Base-by-base conservation (phyloP, 2,113 vertebrate species). In the Pelobates fuscus region DNA sequence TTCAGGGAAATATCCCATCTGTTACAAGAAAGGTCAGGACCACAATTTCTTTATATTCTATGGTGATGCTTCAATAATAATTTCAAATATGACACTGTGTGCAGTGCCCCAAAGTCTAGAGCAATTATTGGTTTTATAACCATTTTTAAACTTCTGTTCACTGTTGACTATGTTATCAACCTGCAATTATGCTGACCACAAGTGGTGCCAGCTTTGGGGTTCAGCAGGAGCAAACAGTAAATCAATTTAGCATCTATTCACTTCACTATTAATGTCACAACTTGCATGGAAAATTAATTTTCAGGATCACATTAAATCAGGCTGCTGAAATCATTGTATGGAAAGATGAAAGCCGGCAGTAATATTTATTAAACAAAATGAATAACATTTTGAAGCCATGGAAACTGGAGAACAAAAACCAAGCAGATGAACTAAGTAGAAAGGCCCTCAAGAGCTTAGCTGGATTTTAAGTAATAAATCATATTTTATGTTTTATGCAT, bases 311-410 rank as follows among this genome's bases (percentile, higher is more conserved):
- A 87, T 87, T 87, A 86, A 86, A 77, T 86, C 70, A 84, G 78
- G 62, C 81, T 85, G 74, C 78, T 84, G 67, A 83, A 85, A 87
- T 80, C 83, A 83, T 86, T 83, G 80, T 80, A 81, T 72, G 80
- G 77, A 84, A 84, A 85, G 82, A 83, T 79, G 82, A 89, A 70
- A 81, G 82, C 79, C 82, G 82, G 83, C 83, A 82, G 85, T 84
- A 80, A 84, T 86, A 88, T 90, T 88, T 89, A 85, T 86, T 87
- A 88, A 88, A 83, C 77, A 88, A 86, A 90, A 86, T 90, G 82
- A 88, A 77, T 83, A 87, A 78, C 18, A 1, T 70, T 79, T 81
- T 77, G 85, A 86, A 84, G 71, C 57, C 81, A 87, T 83, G 80
- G 88, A 86, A 89, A 88, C 55, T 20, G 67, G 76, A 65, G 23